A percentile compares a stretch with the other conserved stretches of the same genome.
Conservation (phyloP, 1,140 invertebrate genomes). For the Delia radicum region DNA sequence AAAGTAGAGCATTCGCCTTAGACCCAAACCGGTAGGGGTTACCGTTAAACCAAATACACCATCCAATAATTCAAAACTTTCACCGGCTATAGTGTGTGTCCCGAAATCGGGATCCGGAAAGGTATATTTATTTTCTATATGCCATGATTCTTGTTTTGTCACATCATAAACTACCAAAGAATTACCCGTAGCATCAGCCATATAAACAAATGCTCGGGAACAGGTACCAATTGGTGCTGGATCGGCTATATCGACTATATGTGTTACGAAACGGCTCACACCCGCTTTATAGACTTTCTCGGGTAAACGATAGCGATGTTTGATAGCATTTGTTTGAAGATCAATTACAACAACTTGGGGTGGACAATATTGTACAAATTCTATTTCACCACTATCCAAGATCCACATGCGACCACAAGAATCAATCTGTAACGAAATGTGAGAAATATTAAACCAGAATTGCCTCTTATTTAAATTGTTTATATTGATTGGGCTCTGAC, state of each 20-base stretch:
- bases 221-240: conserved; percentile 57
- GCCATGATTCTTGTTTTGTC: conserved; percentile 62
- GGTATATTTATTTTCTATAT: conserved; percentile 66
- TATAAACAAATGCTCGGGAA: conserved; percentile 67
- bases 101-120: conserved; percentile 69
- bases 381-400: conserved; percentile 63
- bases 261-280: conserved; percentile 58
- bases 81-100: conserved; percentile 66
- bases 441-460: background rate
- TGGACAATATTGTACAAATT: conserved; percentile 58
- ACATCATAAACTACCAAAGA: conserved; percentile 70
- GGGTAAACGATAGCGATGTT: conserved; percentile 61
- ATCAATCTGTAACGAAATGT: conserved; percentile 58
- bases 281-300: conserved; percentile 46
- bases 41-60: conserved; percentile 34
- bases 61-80: conserved; percentile 59
- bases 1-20: conserved; percentile 34
- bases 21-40: conserved; percentile 31
- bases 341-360: conserved; percentile 66
- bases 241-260: conserved; percentile 39
- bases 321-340: conserved; percentile 57
- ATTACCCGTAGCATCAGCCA: conserved; percentile 70
- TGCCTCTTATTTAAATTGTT: background rate
- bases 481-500: conserved; percentile 24
- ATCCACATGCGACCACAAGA: conserved; percentile 66